Evolutionary conservation across 2,797 vertebrate genomes (phyloP), one percentile per base, ranked within the genome.

Genomic region (Petrocephalus schoutedeni): DNA sequence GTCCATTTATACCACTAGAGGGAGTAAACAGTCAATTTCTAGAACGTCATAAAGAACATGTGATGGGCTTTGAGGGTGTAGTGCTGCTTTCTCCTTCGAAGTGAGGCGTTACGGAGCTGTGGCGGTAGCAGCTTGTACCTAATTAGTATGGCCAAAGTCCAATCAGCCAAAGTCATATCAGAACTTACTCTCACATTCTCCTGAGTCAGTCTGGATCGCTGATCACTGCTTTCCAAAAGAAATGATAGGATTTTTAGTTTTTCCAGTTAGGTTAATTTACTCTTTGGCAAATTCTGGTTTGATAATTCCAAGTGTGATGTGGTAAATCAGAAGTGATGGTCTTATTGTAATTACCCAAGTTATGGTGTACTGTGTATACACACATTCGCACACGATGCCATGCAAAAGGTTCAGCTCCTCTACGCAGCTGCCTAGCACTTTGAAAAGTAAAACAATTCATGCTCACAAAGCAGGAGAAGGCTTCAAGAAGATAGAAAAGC

Each of bases 51-150:
- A 6, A 56, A 14, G 9, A 85, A 8, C 3, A 19, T 45, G 45
- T 19, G 19, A 77, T 77, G 36, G 71, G 36, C 41, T 77, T 77
- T 45, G 71, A 41, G 7, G 36, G 71, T 77, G 36, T 6, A 45
- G 82, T 28, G 10, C 12, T 53, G 49, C 82, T 84, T 84, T 1
- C 6, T 85, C 21, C 21, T 54, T 85, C 49, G 14, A 54, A 57
- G 41, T 64, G 21, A 83, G 0, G 53, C n/a, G 9, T 57, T 57
- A 82, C 45, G 58, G 53, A 82, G 51, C 23, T 80, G n/a, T 58
- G 56, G 71, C 14, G 87, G 41, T 87, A 71, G 21, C 53, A 87
- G 87, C 64, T 59, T 54, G 67, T 49, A 53, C 67, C 9, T 54
- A 80, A 57, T 87, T 23, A 87, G 54, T 23, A 16, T 21, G 54